These are phyloP conservation scores for Uloborus diversus DNA, from an alignment of 1,140 invertebrate species.

Conservation along the genomic window DNA sequence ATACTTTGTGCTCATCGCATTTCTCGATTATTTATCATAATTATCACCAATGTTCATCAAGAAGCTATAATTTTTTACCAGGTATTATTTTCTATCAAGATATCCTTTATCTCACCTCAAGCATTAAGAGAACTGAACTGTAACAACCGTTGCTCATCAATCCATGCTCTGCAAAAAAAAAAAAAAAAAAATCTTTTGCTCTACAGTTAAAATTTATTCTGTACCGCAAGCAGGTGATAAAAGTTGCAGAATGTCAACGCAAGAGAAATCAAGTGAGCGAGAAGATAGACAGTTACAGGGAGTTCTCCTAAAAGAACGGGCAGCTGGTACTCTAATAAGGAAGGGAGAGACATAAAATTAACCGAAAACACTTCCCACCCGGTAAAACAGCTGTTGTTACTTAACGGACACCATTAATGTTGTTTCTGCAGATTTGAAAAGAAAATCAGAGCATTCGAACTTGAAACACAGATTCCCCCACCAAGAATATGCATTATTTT, in stretches of 20 bases:
- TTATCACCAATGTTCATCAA: no score
- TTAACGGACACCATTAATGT: constrained; percentile 25
- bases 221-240: constrained; percentile 22
- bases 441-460: no score
- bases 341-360: no score
- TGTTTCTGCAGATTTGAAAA: constrained; percentile 2
- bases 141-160: neutral
- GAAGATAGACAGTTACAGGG: constrained; percentile 1
- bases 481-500: no score
- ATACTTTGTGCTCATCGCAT: no score
- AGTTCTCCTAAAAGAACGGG: neutral
- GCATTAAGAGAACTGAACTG: neutral
- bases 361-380: no score
- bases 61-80: no score
- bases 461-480: no score
- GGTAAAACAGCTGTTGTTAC: constrained; percentile 22
- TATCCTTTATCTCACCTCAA: neutral
- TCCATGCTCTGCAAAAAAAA: no score
- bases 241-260: constrained; percentile 36
- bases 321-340: constrained; percentile 34
- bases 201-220: neutral
- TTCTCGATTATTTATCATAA: no score
- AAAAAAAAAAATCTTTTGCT: no score
- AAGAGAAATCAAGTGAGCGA: constrained; percentile 41
- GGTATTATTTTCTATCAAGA: no score